A percentile compares a stretch with the other conserved stretches of the same genome.
These are phyloP conservation scores for Drosophila nannoptera DNA, from an alignment of 1,140 invertebrate species.

Conservation along the genomic window DNA sequence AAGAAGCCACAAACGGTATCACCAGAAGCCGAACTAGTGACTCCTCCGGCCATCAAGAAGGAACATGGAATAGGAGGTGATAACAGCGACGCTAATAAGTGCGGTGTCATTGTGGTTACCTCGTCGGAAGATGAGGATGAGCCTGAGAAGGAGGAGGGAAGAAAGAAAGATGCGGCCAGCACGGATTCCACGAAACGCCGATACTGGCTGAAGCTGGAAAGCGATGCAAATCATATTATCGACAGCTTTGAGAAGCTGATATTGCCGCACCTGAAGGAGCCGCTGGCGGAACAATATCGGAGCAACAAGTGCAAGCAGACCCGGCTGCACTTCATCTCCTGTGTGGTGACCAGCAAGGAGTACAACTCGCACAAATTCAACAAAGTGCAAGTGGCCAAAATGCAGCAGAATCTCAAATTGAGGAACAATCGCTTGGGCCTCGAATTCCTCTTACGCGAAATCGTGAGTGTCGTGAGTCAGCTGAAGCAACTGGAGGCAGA, in stretches of 20 bases:
- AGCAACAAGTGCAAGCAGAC: constrained; percentile 46
- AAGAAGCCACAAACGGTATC: neutral
- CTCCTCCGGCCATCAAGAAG: neutral
- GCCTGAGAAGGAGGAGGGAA: neutral
- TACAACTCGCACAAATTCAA: constrained; percentile 58
- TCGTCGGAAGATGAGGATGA: constrained; percentile 45
- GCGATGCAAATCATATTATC: constrained; percentile 53
- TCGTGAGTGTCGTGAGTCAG: constrained; percentile 65
- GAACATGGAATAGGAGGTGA: constrained; percentile 10
- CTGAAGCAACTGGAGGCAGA: constrained; percentile 45
- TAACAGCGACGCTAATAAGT: too few relatives aligned
- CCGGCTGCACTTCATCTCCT: constrained; percentile 66
- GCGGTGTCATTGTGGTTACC: constrained; percentile 29
- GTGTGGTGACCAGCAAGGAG: constrained; percentile 63
- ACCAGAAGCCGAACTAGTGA: neutral
- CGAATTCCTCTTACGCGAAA: constrained; percentile 61
- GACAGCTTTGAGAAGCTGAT: constrained; percentile 70
- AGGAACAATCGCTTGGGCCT: constrained; percentile 51
- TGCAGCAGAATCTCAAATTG: constrained; percentile 65
- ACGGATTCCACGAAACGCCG: constrained; percentile 33
- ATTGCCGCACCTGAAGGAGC: constrained; percentile 53
- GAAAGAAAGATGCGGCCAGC: constrained; percentile 8
- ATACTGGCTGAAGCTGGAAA: constrained; percentile 42
- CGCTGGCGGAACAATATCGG: constrained; percentile 46
- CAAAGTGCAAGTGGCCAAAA: constrained; percentile 60